A percentile compares a stretch with the other conserved stretches of the same genome.
Conservation (phyloP, 2,888 invertebrate genomes). For the Torymus texanus region DNA sequence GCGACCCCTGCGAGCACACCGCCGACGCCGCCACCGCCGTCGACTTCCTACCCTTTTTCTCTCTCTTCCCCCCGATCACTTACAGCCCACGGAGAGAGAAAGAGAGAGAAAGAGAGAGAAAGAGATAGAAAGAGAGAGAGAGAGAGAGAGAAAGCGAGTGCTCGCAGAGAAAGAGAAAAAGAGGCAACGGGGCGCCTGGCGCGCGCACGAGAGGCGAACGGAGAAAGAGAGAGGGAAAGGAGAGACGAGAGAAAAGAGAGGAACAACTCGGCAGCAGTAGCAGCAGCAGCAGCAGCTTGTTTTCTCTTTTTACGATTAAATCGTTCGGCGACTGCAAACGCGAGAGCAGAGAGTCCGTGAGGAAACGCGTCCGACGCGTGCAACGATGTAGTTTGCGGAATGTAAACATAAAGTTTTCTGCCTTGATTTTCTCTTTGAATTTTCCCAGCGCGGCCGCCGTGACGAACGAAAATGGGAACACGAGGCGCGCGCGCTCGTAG, state of each 20-base stretch:
- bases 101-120: constrained; percentile 35
- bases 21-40: too few relatives aligned
- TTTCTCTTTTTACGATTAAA: constrained; percentile 56
- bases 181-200: constrained; percentile 13
- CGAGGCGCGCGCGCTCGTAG: too few relatives aligned
- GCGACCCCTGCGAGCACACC: constrained; percentile 62
- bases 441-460: constrained; percentile 16
- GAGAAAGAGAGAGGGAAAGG: constrained; percentile 58
- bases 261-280: constrained; percentile 4
- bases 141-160: constrained; percentile 46
- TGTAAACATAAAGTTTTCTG: constrained; percentile 55
- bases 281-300: not conserved
- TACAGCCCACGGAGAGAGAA: constrained; percentile 64
- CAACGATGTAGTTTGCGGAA: constrained; percentile 48
- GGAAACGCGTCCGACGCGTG: constrained; percentile 26
- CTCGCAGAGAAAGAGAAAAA: constrained; percentile 27
- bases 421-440: constrained; percentile 54
- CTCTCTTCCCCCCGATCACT: constrained; percentile 67
- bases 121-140: constrained; percentile 31
- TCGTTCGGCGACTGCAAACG: constrained; percentile 45
- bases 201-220: constrained; percentile 9
- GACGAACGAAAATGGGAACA: constrained; percentile 43
- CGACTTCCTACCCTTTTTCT: constrained; percentile 68
- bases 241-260: constrained; percentile 54
- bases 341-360: not conserved